These are phyloP conservation scores for Myiozetetes cayanensis DNA, from an alignment of 2,113 vertebrate genomes.

Conservation along the genomic window DNA sequence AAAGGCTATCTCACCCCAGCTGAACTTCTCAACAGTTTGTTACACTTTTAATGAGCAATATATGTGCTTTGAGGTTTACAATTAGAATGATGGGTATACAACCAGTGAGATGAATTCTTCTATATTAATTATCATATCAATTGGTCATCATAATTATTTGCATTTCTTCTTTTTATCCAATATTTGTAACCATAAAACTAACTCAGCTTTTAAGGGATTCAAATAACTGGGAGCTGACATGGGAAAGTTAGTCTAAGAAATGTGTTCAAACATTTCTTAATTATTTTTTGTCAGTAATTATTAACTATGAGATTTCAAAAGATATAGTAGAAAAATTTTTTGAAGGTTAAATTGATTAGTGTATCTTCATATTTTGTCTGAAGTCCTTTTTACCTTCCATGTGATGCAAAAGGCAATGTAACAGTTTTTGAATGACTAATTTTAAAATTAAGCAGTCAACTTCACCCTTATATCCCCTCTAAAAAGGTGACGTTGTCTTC, in stretches of 20 bases:
- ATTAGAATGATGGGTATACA: neutral
- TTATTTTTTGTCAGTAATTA: conserved; percentile 5
- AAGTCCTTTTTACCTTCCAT: neutral
- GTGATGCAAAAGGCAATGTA: neutral
- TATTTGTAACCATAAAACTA: neutral
- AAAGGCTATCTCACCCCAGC: neutral
- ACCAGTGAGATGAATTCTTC: neutral
- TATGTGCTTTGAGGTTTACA: neutral
- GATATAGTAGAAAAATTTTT: neutral
- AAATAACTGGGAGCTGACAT: neutral
- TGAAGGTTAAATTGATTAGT: neutral
- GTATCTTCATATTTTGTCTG: neutral
- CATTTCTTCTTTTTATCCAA: neutral
- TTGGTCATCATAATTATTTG: neutral
- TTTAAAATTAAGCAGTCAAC: neutral
- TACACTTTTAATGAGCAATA: neutral
- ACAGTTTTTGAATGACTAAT: neutral
- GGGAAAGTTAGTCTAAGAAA: neutral
- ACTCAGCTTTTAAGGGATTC: neutral
- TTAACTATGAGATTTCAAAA: neutral
- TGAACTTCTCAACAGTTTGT: neutral
- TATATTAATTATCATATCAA: neutral
- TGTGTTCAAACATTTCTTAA: neutral
- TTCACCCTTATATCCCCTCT: neutral
- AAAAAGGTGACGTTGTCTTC: neutral